Conservation (phyloP, 2,797 vertebrate genomes). For the Mareca strepera region DNA sequence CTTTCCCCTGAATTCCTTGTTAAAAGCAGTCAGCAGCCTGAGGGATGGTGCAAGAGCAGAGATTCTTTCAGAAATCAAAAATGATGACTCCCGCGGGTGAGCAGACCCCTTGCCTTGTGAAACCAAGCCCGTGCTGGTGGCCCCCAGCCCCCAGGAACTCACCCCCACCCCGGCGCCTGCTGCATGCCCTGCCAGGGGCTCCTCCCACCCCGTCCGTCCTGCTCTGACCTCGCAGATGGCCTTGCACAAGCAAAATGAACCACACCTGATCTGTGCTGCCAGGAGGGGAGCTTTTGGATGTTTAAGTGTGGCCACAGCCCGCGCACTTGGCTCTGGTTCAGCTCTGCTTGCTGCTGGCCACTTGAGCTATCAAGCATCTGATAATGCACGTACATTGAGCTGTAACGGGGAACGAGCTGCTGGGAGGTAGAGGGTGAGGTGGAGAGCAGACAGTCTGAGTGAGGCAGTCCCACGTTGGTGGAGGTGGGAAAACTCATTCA, state of each 20-base stretch:
- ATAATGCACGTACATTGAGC: rapidly evolving
- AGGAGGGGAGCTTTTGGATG: not conserved
- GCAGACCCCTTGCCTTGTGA: not conserved
- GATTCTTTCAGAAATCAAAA: not conserved
- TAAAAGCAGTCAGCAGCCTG: not conserved
- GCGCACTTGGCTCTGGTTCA: not conserved
- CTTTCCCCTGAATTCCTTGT: not conserved
- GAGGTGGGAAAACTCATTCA: not conserved
- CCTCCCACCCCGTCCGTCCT: not conserved
- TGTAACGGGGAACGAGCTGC: not conserved
- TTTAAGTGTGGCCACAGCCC: not conserved
- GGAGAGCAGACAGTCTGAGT: rapidly evolving
- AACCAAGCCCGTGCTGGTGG: not conserved
- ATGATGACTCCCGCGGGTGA: not conserved
- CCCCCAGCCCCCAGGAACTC: not conserved
- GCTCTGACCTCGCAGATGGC: not conserved
- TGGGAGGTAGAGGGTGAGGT: not conserved
- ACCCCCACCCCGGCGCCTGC: not conserved
- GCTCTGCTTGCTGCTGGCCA: not conserved
- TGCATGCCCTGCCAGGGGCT: not conserved
- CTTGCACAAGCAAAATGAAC: not conserved
- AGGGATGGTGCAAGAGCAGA: not conserved
- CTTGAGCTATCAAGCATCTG: not conserved
- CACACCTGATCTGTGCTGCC: constrained; percentile 1
- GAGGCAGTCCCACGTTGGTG: not conserved